Conservation (phyloP, 2,797 vertebrate species). For the Taeniopygia guttata region DNA sequence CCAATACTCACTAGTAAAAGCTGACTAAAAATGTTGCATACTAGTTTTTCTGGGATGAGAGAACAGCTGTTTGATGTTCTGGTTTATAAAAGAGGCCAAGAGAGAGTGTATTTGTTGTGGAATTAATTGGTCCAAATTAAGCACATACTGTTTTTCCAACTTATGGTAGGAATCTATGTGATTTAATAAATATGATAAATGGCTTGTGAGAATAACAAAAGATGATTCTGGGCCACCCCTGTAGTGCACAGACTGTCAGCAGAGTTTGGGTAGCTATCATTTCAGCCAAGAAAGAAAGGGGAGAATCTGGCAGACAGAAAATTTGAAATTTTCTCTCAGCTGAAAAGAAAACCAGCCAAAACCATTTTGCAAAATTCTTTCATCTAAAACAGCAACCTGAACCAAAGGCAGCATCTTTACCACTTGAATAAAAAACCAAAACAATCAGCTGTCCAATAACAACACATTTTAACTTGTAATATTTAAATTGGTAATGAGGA, state of each 20-base stretch:
- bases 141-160: conserved; percentile 60
- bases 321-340: not conserved
- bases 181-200: conserved; percentile 67
- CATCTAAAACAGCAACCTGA: not conserved
- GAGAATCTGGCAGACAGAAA: not conserved
- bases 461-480: conserved; percentile 17
- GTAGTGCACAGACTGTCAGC: not conserved
- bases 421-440: not conserved
- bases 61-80: conserved; percentile 65
- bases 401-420: not conserved
- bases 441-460: not conserved
- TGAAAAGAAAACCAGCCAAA: not conserved
- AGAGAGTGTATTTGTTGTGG: conserved; percentile 44
- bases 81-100: conserved; percentile 45
- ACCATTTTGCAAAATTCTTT: not conserved
- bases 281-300: not conserved
- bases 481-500: conserved; percentile 55
- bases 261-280: conserved; percentile 21
- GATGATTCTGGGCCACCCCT: conserved; percentile 51
- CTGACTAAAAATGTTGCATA: not conserved
- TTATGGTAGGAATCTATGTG: conserved; percentile 51
- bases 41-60: not conserved
- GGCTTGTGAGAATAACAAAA: conserved; percentile 46
- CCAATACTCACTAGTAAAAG: conserved; percentile 13
- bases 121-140: conserved; percentile 64